Evolutionary conservation across 2,888 invertebrate species (phyloP).

Genomic region (Scelioninae gen. 2): DNA sequence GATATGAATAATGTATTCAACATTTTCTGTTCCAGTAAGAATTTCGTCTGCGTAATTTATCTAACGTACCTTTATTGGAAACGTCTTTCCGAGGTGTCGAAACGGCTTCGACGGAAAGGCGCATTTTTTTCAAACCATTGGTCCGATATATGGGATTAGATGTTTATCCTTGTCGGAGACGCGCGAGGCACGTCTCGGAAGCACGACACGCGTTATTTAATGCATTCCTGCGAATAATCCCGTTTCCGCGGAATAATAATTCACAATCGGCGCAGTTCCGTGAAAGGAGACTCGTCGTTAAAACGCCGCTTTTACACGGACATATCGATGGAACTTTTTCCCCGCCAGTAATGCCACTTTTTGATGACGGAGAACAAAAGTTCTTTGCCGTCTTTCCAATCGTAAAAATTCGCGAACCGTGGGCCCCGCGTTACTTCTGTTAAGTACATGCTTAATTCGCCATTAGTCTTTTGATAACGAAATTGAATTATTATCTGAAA

Average conservation of each 20-base stretch:
- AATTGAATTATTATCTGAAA: slow-evolving; percentile 44
- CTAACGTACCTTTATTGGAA: slow-evolving; percentile 43
- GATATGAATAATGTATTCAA: slow-evolving; percentile 50
- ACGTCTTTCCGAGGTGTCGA: slow-evolving; percentile 50
- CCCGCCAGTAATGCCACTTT: slow-evolving; percentile 30
- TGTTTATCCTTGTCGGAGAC: slow-evolving; percentile 22
- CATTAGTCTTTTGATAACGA: slow-evolving; percentile 38
- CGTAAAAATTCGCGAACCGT: slow-evolving; percentile 21
- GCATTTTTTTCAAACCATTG: slow-evolving; percentile 44
- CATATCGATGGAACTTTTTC: slow-evolving; percentile 30
- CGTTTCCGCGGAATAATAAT: slow-evolving; percentile 2
- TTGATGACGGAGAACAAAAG: slow-evolving; percentile 39
- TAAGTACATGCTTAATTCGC: slow-evolving; percentile 42
- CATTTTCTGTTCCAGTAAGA: slow-evolving; percentile 46
- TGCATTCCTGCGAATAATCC: slow-evolving; percentile 1
- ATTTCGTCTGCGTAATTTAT: slow-evolving; percentile 43
- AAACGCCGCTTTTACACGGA: slow-evolving; percentile 15
- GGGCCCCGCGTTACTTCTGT: slow-evolving; percentile 30
- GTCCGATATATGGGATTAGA: slow-evolving; percentile 40
- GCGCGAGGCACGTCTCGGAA: background rate
- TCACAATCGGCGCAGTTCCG: background rate
- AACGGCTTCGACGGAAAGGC: slow-evolving; percentile 38
- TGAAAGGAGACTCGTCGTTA: slow-evolving; percentile 8
- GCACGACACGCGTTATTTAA: slow-evolving; percentile 28
- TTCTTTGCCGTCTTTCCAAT: slow-evolving; percentile 21